Conservation (phyloP, 2,113 vertebrate genomes). For the Microcebus lehilahytsara region DNA sequence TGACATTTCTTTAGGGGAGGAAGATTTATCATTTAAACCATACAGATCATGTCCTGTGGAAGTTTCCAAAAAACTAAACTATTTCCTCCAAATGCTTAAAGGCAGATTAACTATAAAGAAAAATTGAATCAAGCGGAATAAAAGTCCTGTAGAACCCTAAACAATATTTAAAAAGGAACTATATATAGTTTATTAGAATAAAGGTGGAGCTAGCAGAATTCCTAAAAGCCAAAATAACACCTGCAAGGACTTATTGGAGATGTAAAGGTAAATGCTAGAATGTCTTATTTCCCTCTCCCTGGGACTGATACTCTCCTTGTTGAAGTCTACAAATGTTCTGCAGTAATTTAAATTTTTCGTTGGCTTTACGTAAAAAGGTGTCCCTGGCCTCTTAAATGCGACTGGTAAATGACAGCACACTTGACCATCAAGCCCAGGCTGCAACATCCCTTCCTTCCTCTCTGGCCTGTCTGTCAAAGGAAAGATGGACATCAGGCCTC, state of each 20-base stretch:
- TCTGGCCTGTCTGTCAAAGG: background rate
- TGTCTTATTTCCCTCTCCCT: background rate
- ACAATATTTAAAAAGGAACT: conserved; percentile 36
- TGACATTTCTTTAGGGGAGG: conserved; percentile 43
- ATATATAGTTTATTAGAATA: background rate
- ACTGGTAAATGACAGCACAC: background rate
- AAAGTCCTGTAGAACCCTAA: background rate
- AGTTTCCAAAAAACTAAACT: conserved; percentile 56
- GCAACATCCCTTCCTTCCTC: background rate
- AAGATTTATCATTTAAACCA: conserved; percentile 65
- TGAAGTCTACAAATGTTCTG: background rate
- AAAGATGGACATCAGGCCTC: background rate
- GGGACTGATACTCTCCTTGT: background rate
- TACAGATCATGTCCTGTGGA: conserved; percentile 53
- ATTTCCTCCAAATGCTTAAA: conserved; percentile 53
- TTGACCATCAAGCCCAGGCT: background rate
- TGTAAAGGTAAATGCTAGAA: background rate
- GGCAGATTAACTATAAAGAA: conserved; percentile 52
- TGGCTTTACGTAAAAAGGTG: background rate
- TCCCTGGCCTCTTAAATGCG: background rate
- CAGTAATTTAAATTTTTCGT: background rate
- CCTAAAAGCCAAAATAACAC: background rate
- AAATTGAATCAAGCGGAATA: conserved; percentile 41
- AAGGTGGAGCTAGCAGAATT: background rate
- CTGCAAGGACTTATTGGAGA: background rate